A percentile compares a stretch with the other conserved stretches of the same genome.
These are phyloP conservation scores for Polymixis lichenea DNA, from an alignment of 2,888 invertebrate genomes.

Conservation along the genomic window DNA sequence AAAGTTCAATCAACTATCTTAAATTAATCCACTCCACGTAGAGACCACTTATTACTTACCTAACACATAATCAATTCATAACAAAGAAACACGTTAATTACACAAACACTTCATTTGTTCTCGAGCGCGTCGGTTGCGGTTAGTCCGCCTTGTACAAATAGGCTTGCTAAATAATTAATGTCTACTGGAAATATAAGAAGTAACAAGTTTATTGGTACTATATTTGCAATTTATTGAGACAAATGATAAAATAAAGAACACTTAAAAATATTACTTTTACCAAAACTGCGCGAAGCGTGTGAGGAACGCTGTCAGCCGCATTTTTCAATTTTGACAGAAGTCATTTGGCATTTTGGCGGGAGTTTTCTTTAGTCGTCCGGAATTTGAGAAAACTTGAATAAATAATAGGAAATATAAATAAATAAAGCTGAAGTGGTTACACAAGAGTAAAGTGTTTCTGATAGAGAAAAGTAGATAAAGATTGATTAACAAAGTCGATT, in stretches of 20 bases:
- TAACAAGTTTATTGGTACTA: background rate
- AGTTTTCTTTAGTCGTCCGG: conserved; percentile 34
- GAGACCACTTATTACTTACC: background rate
- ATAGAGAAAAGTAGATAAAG: background rate
- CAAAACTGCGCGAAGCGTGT: conserved; percentile 44
- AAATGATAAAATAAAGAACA: background rate
- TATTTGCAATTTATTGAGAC: background rate
- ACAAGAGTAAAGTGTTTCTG: background rate
- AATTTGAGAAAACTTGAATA: background rate
- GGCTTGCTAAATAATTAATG: background rate
- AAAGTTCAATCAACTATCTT: conserved; percentile 24
- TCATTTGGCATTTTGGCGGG: conserved; percentile 58
- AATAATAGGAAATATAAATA: background rate
- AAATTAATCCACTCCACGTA: conserved; percentile 15
- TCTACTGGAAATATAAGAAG: background rate
- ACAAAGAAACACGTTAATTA: conserved; percentile 24
- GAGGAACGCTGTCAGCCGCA: background rate
- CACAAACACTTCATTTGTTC: conserved; percentile 20
- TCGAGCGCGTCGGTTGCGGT: conserved; percentile 12
- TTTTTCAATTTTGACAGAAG: conserved; percentile 29
- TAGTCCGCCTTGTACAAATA: background rate
- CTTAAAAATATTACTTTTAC: background rate
- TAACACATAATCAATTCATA: conserved; percentile 19
- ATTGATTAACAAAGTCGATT: background rate
- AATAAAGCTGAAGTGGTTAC: background rate